A percentile compares a stretch with the other conserved stretches of the same genome.
Conservation (phyloP, 2,888 invertebrate genomes). For the Chesias legatella region DNA sequence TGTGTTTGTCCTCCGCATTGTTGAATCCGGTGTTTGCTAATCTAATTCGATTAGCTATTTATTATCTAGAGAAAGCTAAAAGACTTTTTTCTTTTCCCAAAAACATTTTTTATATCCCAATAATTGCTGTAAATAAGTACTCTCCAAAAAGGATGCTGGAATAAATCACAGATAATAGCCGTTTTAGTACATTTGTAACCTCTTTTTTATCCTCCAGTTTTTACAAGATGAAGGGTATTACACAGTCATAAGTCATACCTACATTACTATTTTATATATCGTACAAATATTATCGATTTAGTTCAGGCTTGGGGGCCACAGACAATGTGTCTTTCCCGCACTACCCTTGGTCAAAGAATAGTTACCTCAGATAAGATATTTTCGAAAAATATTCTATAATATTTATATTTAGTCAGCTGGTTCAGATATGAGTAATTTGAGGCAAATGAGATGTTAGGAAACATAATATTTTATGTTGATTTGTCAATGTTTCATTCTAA, state of each 20-base stretch:
- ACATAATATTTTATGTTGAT: too few relatives aligned
- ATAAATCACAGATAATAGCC: slow-evolving; percentile 19
- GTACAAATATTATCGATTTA: slow-evolving; percentile 9
- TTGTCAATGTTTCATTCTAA: too few relatives aligned
- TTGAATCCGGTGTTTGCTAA: neutral
- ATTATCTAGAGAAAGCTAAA: neutral
- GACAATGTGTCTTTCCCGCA: slow-evolving; percentile 8
- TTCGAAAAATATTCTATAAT: too few relatives aligned
- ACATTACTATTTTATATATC: slow-evolving; percentile 24
- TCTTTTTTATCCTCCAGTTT: slow-evolving; percentile 11
- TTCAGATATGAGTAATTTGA: neutral
- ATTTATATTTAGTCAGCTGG: too few relatives aligned
- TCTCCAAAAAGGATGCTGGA: neutral
- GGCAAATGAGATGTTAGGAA: too few relatives aligned
- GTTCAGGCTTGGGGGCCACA: slow-evolving; percentile 4
- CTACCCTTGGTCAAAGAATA: neutral
- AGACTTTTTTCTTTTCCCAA: neutral
- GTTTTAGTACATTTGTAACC: slow-evolving; percentile 18
- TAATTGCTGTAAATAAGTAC: too few relatives aligned
- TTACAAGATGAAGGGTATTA: slow-evolving; percentile 27
- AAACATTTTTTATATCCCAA: neutral
- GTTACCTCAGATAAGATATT: too few relatives aligned
- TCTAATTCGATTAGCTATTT: too few relatives aligned
- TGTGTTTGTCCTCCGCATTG: slow-evolving; percentile 4
- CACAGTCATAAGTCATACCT: slow-evolving; percentile 19